Base-by-base conservation (phyloP, 64 coral and sea anemone species). In the Porites lutea region DNA sequence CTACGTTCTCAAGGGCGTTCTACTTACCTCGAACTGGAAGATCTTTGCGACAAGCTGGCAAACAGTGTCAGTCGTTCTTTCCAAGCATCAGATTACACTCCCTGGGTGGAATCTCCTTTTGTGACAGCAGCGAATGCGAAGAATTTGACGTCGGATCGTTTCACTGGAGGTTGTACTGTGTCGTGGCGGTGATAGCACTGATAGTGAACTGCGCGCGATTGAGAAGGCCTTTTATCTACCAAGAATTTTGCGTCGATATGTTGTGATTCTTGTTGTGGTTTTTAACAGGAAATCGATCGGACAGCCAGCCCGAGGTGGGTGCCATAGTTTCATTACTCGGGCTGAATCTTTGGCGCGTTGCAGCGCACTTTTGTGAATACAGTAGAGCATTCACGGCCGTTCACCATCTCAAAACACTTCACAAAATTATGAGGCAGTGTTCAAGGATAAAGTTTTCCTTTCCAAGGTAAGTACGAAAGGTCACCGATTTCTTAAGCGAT, bases 61-160 rank as follows among this genome's bases (percentile, higher is more conserved):
- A 61, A 61, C 78, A 80, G 18, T 13, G 18, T 13, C 15, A 19
- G 20, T 48, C 27, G 51, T 13, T 50, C 47, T 9, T 13, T 50
- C 37, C 8, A 10, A n/a, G 81, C 61, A 84, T 84, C 81, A 48
- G 67, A 63, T 84, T 84, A 53, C 81, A 84, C 43, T 50, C 47
- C 14, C 48, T 84, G 61, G 62, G 81, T 68, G 81, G 81, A 83
- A 84, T 69, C 81, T 84, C 45, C 54, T 12, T 47, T 52, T 51
- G 81, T 84, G 62, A 84, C 63, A 68, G 69, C 62, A 46, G 16
- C 63, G 69, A 68, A 84, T 84, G 81, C 61, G 19, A 84, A 69
- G 81, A 84, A 84, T 84, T 84, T 84, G 22, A 84, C 52, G 44
- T 84, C 63, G 62, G 81, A 84, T 84, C 81, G 69, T 19, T 68